Evolutionary conservation across 2,797 vertebrate species (phyloP).

Genomic region (Lacerta agilis): DNA sequence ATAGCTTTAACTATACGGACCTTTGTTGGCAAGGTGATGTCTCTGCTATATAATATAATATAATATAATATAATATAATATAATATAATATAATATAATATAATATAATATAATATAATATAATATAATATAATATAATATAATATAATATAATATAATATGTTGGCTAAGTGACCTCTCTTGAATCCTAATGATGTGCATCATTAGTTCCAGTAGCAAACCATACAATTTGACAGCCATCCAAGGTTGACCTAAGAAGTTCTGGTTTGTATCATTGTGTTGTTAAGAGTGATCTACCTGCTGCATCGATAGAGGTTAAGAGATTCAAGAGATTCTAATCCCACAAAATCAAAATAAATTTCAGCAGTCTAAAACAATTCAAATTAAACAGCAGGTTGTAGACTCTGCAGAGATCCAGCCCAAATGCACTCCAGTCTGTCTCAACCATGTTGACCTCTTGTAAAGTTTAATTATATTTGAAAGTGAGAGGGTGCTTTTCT

Average conservation of each 20-base stretch:
- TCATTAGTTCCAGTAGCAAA: neutral
- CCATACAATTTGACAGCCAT: neutral
- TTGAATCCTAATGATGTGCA: neutral
- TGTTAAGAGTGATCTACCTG: neutral
- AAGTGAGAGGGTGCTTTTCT: neutral
- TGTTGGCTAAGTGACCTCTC: neutral
- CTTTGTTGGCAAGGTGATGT: no score
- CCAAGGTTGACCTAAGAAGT: neutral
- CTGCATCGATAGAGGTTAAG: neutral
- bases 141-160: no score
- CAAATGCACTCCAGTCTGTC: neutral
- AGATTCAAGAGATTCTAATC: constrained; percentile 3
- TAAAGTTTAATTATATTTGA: neutral
- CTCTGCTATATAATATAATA: no score
- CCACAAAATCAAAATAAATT: neutral
- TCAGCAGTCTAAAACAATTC: neutral
- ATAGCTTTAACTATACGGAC: no score
- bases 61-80: no score
- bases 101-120: no score
- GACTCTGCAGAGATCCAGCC: neutral
- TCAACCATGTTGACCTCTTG: neutral
- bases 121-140: neutral
- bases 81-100: no score
- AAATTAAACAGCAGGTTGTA: neutral
- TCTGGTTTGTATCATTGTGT: neutral